Evolutionary conservation across 1,140 invertebrate species (phyloP).

Genomic region (Drosophila pectinifera): DNA sequence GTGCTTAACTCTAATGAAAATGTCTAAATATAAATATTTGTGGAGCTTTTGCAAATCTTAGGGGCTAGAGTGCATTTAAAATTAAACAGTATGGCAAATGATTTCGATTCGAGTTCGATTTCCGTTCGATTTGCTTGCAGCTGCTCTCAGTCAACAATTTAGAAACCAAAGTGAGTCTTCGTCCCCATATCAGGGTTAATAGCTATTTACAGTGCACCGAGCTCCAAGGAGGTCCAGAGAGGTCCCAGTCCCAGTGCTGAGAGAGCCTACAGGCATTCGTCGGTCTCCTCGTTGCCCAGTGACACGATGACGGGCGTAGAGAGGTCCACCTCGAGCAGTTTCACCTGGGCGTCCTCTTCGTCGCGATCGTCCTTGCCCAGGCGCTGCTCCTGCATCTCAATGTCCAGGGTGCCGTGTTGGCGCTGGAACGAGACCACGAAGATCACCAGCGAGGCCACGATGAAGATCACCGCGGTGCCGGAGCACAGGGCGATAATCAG

Average conservation of each 20-base stretch:
- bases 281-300: slow-evolving; percentile 68
- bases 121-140: slow-evolving; percentile 29
- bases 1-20: slow-evolving; percentile 58
- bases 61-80: slow-evolving; percentile 39
- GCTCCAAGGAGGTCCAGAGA: not conserved
- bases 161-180: slow-evolving; percentile 32
- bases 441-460: slow-evolving; percentile 67
- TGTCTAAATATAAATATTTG: slow-evolving; percentile 65
- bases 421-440: slow-evolving; percentile 78
- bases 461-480: slow-evolving; percentile 71
- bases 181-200: slow-evolving; percentile 39
- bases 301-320: slow-evolving; percentile 56
- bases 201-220: slow-evolving; percentile 69
- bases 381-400: slow-evolving; percentile 81
- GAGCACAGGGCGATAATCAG: slow-evolving; percentile 74
- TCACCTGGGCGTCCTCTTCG: slow-evolving; percentile 76
- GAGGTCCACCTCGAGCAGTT: slow-evolving; percentile 74
- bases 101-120: slow-evolving; percentile 47
- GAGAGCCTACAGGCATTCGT: slow-evolving; percentile 64
- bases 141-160: slow-evolving; percentile 50
- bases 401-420: slow-evolving; percentile 76
- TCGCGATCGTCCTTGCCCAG: slow-evolving; percentile 75
- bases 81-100: slow-evolving; percentile 75
- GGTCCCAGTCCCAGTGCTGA: slow-evolving; percentile 7
- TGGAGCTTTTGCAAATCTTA: slow-evolving; percentile 47